These are phyloP conservation scores for Salarias fasciatus DNA, from an alignment of 2,797 vertebrate species.

Conservation along the genomic window DNA sequence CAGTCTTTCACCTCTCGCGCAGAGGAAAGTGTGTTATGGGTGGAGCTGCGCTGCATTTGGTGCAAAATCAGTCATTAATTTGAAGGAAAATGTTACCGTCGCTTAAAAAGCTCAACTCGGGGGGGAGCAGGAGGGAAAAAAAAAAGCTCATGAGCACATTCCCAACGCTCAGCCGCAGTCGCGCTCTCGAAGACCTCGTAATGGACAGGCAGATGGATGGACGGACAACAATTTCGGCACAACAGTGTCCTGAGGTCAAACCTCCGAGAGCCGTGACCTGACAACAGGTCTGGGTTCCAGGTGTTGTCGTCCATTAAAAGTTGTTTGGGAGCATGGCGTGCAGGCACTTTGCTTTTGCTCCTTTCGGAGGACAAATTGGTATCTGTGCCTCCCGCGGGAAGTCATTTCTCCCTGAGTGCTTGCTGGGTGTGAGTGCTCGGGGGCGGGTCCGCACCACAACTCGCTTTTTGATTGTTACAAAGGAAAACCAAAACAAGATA, in stretches of 20 bases:
- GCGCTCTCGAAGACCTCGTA: not conserved
- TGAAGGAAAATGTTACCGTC: not conserved
- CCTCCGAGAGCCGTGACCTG: slow-evolving; percentile 28
- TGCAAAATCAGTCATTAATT: slow-evolving; percentile 24
- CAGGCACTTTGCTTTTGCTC: slow-evolving; percentile 40
- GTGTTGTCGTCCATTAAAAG: slow-evolving; percentile 39
- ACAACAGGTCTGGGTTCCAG: slow-evolving; percentile 18
- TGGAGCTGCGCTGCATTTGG: slow-evolving; percentile 6
- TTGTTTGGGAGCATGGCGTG: slow-evolving; percentile 11
- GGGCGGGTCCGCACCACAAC: not conserved
- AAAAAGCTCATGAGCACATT: slow-evolving; percentile 6
- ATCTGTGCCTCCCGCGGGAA: slow-evolving; percentile 34
- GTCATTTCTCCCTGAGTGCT: slow-evolving; percentile 41
- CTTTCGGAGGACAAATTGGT: slow-evolving; percentile 45
- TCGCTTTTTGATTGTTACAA: not conserved
- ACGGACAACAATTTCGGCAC: slow-evolving; percentile 11
- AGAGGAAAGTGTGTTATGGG: slow-evolving; percentile 20
- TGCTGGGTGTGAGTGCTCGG: slow-evolving; percentile 12
- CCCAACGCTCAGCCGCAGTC: not conserved
- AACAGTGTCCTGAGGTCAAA: slow-evolving; percentile 33
- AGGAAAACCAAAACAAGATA: slow-evolving; percentile 1
- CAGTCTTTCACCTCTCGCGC: slow-evolving; percentile 31
- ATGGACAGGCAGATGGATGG: slow-evolving; percentile 2
- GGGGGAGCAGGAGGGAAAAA: slow-evolving; percentile 2
- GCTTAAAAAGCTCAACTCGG: not conserved